Conservation (phyloP, 1,140 invertebrate species). For the Sarcophaga peregrina region DNA sequence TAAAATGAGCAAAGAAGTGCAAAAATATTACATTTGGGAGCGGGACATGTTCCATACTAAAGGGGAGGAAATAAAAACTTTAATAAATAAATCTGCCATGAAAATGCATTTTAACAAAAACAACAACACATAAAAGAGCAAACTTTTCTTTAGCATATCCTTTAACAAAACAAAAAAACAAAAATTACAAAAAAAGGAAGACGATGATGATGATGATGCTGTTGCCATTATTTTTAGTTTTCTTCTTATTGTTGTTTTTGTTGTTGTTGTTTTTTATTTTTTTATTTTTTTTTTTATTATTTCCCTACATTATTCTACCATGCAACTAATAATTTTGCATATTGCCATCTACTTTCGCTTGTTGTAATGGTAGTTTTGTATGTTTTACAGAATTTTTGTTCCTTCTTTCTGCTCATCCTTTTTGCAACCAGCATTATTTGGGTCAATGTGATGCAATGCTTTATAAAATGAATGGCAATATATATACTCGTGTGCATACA, state of each 20-base stretch:
- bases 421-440: neutral
- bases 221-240: neutral
- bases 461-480: neutral
- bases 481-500: neutral
- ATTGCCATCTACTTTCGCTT: constrained; percentile 33
- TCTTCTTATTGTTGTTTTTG: neutral
- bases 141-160: constrained; percentile 11
- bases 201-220: constrained; percentile 29
- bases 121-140: neutral
- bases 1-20: neutral
- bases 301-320: constrained; percentile 29
- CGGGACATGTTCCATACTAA: neutral
- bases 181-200: neutral
- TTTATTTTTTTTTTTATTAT: too few relatives aligned
- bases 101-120: constrained; percentile 30
- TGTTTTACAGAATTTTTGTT: neutral
- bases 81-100: constrained; percentile 41
- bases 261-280: constrained; percentile 23
- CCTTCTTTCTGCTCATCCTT: neutral
- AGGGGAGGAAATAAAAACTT: constrained; percentile 25
- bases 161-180: neutral
- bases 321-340: constrained; percentile 32
- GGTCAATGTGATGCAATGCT: constrained; percentile 39
- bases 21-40: neutral
- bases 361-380: constrained; percentile 28